Evolutionary conservation across 2,888 invertebrate species (phyloP).

Genomic region (Odontothrips loti): DNA sequence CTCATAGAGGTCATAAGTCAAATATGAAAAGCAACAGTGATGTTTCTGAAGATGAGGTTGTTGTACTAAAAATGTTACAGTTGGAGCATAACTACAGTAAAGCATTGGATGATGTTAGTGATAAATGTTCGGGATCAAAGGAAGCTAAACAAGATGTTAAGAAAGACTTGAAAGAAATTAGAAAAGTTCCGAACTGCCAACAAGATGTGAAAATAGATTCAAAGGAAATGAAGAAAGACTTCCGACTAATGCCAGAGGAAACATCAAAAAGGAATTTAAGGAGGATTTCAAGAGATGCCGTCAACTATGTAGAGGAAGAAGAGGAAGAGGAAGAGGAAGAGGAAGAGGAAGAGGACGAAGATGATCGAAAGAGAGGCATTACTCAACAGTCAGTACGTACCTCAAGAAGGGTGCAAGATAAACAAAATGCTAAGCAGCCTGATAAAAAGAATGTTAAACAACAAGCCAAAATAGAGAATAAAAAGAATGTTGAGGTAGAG

Average conservation of each 20-base stretch:
- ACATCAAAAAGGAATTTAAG: conserved; percentile 31
- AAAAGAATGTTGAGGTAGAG: conserved; percentile 34
- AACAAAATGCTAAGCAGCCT: conserved; percentile 42
- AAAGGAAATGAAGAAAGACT: not conserved
- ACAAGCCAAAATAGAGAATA: conserved; percentile 37
- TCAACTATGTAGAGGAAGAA: conserved; percentile 34
- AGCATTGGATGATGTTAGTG: not conserved
- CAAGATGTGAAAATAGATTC: conserved; percentile 22
- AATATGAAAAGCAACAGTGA: not conserved
- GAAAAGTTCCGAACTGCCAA: not conserved
- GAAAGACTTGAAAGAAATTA: conserved; percentile 13
- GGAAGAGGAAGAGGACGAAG: conserved; percentile 39
- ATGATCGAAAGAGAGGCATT: conserved; percentile 36
- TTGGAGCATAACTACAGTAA: conserved; percentile 7
- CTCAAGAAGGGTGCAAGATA: conserved; percentile 37
- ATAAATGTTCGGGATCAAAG: not conserved
- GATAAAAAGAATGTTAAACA: conserved; percentile 35
- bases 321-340: conserved; percentile 38
- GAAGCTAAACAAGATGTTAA: not conserved
- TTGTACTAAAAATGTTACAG: conserved; percentile 7
- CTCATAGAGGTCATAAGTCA: not conserved
- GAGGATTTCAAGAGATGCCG: conserved; percentile 27
- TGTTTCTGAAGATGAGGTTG: conserved; percentile 4
- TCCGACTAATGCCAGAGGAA: conserved; percentile 22
- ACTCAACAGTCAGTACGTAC: conserved; percentile 39